Evolutionary conservation across 2,113 vertebrate species (phyloP).

Genomic region (Ahaetulla prasina): DNA sequence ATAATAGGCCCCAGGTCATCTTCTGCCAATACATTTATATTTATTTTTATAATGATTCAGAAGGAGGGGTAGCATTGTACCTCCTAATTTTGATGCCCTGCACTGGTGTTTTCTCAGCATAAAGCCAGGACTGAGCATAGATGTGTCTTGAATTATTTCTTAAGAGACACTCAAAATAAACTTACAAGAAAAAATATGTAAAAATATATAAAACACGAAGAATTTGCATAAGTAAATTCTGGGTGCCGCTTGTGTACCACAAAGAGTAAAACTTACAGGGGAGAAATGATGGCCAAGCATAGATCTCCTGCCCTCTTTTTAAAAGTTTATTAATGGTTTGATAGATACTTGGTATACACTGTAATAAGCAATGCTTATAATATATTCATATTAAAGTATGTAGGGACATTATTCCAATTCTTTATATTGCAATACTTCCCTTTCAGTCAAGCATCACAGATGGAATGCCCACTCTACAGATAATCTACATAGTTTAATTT

Average conservation of each 20-base stretch:
- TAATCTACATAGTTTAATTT: not conserved
- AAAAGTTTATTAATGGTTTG: not conserved
- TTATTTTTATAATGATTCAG: not conserved
- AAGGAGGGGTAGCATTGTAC: not conserved
- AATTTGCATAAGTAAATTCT: not conserved
- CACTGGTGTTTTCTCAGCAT: not conserved
- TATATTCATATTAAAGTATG: not conserved
- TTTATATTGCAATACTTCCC: not conserved
- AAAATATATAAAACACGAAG: not conserved
- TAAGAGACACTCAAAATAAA: not conserved
- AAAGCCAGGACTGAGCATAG: not conserved
- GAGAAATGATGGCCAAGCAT: not conserved
- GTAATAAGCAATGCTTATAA: not conserved
- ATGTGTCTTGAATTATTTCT: not conserved
- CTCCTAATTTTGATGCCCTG: not conserved
- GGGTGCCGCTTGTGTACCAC: not conserved
- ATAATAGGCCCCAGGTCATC: not conserved
- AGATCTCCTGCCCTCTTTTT: not conserved
- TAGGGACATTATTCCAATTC: not conserved
- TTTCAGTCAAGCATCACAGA: not conserved
- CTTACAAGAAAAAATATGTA: not conserved
- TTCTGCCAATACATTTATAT: not conserved
- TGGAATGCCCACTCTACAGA: not conserved
- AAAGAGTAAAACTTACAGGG: not conserved
- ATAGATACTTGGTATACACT: not conserved